Evolutionary conservation across 2,113 vertebrate genomes (phyloP).

Genomic region (Scortum barcoo): DNA sequence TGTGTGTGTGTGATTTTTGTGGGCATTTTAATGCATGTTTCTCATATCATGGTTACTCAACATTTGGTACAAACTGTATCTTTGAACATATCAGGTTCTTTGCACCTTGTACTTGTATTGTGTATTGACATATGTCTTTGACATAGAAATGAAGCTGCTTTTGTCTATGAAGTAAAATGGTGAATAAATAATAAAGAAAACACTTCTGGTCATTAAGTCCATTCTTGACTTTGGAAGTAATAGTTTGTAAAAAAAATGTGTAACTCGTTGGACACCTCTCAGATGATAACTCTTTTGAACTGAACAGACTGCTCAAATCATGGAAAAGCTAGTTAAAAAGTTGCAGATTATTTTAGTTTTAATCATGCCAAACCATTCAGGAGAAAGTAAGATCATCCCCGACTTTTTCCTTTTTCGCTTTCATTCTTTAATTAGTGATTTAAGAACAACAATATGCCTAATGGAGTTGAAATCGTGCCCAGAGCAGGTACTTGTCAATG

Average conservation of each 20-base stretch:
- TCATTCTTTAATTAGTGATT: too few relatives aligned
- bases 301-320: not conserved
- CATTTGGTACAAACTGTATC: constrained; percentile 25
- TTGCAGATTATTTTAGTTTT: too few relatives aligned
- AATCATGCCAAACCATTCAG: too few relatives aligned
- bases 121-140: constrained; percentile 4
- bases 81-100: constrained; percentile 43
- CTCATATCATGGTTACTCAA: constrained; percentile 9
- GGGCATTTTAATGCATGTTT: constrained; percentile 45
- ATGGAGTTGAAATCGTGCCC: too few relatives aligned
- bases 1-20: not conserved
- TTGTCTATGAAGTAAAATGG: constrained; percentile 15
- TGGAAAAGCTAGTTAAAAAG: too few relatives aligned
- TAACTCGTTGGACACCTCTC: not conserved
- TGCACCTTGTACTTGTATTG: constrained; percentile 48
- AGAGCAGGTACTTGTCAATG: too few relatives aligned
- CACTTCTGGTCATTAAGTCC: not conserved
- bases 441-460: too few relatives aligned
- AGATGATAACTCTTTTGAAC: not conserved
- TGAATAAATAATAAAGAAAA: constrained; percentile 31
- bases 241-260: not conserved
- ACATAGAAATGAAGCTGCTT: constrained; percentile 6
- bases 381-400: too few relatives aligned
- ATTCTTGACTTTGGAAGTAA: not conserved
- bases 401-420: too few relatives aligned